Percentiles rank a stretch among this genome's conserved stretches.
Evolutionary conservation across 2,113 vertebrate species (phyloP).

Genomic region (Illadopsis cleaveri): DNA sequence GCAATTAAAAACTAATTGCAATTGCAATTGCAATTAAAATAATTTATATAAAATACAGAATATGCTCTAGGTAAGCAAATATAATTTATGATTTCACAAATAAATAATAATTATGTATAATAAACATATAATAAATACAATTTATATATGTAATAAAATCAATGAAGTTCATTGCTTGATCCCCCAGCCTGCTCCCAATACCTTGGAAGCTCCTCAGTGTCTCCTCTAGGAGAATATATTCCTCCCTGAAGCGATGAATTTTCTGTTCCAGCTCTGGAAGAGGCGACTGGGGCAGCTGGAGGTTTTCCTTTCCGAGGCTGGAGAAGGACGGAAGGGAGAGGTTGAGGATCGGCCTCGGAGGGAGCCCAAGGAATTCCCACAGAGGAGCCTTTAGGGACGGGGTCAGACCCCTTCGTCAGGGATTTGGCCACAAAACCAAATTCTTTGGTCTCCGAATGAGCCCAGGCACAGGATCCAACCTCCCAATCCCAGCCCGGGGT

Average conservation of each 20-base stretch:
- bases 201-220: background rate
- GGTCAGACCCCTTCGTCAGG: background rate
- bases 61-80: background rate
- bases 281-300: background rate
- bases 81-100: too few relatives aligned
- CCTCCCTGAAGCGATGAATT: background rate
- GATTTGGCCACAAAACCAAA: background rate
- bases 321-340: background rate
- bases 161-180: fast-evolving
- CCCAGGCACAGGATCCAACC: background rate
- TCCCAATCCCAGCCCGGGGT: fast-evolving
- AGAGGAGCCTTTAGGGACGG: background rate
- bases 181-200: background rate
- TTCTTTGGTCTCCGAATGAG: background rate
- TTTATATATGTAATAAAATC: fast-evolving
- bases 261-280: background rate
- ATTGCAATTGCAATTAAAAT: too few relatives aligned
- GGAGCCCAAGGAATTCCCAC: background rate
- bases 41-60: too few relatives aligned
- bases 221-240: background rate
- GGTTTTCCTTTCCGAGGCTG: background rate
- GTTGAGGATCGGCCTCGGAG: background rate
- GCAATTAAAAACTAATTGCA: too few relatives aligned
- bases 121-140: background rate
- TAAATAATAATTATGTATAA: too few relatives aligned